phyloP scores from a whole-genome alignment of 2,113 vertebrate genomes.

The Prunella fulvescens region DNA sequence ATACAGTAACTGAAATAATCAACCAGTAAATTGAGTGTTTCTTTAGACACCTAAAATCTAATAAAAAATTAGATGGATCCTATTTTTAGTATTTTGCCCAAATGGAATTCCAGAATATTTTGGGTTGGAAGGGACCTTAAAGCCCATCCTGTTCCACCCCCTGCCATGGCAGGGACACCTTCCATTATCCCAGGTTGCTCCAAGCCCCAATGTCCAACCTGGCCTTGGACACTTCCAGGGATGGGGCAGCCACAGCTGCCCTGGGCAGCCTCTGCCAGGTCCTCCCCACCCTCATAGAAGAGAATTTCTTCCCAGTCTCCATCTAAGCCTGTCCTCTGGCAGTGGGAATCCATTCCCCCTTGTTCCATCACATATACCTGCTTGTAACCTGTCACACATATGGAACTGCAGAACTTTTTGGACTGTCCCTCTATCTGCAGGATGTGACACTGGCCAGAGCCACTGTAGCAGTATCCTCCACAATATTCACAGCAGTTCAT shows the following conservation, averaged over 20 bases:
- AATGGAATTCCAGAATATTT: neutral
- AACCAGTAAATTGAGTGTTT: neutral
- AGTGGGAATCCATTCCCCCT: neutral
- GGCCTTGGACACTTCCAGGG: neutral
- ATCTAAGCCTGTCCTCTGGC: neutral
- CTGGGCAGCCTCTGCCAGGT: neutral
- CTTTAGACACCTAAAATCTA: neutral
- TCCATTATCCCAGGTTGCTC: rapidly evolving
- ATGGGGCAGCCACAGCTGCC: neutral
- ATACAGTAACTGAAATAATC: neutral
- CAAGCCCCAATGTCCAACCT: neutral
- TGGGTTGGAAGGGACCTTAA: neutral
- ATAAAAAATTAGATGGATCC: neutral
- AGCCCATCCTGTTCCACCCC: rapidly evolving
- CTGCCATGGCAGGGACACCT: neutral
- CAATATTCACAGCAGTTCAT: conserved; percentile 93
- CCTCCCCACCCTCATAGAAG: rapidly evolving
- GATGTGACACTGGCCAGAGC: conserved; percentile 80
- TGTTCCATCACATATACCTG: conserved; percentile 71
- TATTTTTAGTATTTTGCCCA: neutral
- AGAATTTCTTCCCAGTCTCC: neutral
- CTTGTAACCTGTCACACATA: conserved; percentile 84
- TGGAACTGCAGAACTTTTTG: conserved; percentile 87
- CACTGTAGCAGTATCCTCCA: conserved; percentile 84
- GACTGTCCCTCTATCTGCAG: conserved; percentile 84